These are phyloP conservation scores for Metopolophium dirhodum DNA, from an alignment of 1,140 invertebrate genomes.

Conservation along the genomic window DNA sequence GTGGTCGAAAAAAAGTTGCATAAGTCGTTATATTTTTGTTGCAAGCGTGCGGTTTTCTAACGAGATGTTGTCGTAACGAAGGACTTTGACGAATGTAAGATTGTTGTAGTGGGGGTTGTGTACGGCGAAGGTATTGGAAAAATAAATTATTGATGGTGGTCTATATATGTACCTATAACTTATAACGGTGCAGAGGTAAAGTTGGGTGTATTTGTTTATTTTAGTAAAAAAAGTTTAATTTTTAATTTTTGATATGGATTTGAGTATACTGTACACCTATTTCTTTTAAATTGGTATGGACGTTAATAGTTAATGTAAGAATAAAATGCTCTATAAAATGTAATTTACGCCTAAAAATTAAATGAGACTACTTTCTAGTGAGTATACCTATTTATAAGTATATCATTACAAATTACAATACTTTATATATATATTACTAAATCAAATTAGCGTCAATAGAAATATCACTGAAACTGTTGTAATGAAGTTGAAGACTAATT, in stretches of 20 bases:
- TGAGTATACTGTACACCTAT: no score
- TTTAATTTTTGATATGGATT: not conserved
- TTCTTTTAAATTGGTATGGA: no score
- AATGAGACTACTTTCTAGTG: not conserved
- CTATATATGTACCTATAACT: no score
- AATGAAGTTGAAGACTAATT: not conserved
- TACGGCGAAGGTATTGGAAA: not conserved
- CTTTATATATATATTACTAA: not conserved
- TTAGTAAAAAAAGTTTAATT: not conserved
- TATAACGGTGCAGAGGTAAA: no score
- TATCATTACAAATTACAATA: no score
- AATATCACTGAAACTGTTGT: not conserved
- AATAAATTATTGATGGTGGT: no score
- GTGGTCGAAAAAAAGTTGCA: not conserved
- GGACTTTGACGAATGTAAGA: not conserved
- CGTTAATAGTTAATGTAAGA: no score
- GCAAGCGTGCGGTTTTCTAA: not conserved
- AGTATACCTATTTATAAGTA: no score
- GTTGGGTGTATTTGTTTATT: not conserved
- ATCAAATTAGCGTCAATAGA: not conserved
- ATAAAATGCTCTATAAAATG: no score
- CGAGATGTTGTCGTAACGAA: not conserved
- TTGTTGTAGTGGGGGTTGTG: not conserved
- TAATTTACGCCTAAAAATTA: not conserved
- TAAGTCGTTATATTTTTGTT: not conserved